Conservation (phyloP, 2,888 invertebrate genomes). For the Lumbricus terrestris region DNA sequence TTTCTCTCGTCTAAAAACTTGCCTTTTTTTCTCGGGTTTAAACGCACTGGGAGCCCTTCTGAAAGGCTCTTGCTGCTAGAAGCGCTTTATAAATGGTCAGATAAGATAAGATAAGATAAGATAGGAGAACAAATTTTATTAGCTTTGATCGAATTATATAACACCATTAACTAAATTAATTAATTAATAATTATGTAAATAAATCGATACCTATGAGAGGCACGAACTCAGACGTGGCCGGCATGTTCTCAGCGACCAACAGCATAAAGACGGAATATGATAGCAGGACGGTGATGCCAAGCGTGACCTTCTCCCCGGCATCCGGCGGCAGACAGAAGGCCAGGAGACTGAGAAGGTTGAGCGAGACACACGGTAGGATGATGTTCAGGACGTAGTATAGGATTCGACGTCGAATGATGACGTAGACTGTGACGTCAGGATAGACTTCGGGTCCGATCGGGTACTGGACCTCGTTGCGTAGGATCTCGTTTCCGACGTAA, state of each 20-base stretch:
- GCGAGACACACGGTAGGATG: slow-evolving; percentile 60
- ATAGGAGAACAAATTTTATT: too few species aligned
- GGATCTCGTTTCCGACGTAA: slow-evolving; percentile 44
- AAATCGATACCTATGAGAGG: slow-evolving; percentile 59
- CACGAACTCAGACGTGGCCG: slow-evolving; percentile 62
- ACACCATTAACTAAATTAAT: too few species aligned
- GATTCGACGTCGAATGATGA: slow-evolving; percentile 61
- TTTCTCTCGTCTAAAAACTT: too few species aligned
- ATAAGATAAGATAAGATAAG: too few species aligned
- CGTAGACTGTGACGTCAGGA: slow-evolving; percentile 60
- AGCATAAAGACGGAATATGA: slow-evolving; percentile 62
- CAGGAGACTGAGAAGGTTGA: slow-evolving; percentile 60
- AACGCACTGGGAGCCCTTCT: too few species aligned
- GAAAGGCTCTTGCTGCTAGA: too few species aligned
- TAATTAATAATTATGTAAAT: neutral
- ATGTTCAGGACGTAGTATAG: slow-evolving; percentile 58
- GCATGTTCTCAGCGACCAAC: slow-evolving; percentile 62
- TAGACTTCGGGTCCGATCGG: slow-evolving; percentile 51
- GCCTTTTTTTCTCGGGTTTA: too few species aligned
- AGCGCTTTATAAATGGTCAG: too few species aligned
- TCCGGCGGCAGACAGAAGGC: slow-evolving; percentile 61
- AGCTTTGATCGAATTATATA: too few species aligned
- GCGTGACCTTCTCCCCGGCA: slow-evolving; percentile 61
- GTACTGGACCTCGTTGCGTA: slow-evolving; percentile 51
- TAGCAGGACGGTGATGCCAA: slow-evolving; percentile 61